Conservation (phyloP, 64 coral and sea anemone species). For the Pocillopora damicornis region DNA sequence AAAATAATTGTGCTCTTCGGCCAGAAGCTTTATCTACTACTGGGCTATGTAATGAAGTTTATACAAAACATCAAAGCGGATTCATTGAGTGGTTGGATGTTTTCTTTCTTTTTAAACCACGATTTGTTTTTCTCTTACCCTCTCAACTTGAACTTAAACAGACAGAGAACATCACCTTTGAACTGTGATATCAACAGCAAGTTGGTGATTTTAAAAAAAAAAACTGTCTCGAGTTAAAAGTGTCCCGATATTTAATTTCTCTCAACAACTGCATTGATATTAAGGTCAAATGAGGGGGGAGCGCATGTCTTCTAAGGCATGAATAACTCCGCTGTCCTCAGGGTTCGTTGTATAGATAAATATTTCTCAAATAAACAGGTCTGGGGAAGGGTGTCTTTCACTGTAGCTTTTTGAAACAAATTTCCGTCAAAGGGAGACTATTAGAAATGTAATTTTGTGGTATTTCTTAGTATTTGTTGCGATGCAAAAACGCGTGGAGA, state of each 20-base stretch:
- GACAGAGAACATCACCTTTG: too few relatives aligned
- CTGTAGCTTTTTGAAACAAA: not conserved
- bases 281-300: not conserved
- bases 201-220: too few relatives aligned
- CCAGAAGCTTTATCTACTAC: too few relatives aligned
- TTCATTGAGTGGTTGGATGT: too few relatives aligned
- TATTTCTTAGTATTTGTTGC: not conserved
- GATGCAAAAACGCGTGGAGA: not conserved
- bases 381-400: not conserved
- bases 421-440: not conserved
- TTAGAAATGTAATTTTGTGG: slow-evolving; percentile 21
- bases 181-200: too few relatives aligned
- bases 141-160: too few relatives aligned
- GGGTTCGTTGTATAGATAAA: not conserved
- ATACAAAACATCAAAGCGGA: too few relatives aligned
- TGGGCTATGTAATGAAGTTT: too few relatives aligned
- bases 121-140: too few relatives aligned
- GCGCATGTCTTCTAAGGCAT: not conserved
- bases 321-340: not conserved
- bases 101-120: too few relatives aligned
- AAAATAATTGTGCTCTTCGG: too few relatives aligned
- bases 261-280: not conserved
- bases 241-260: not conserved
- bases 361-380: not conserved
- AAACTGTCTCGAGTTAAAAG: too few relatives aligned